Evolutionary conservation across 1,140 invertebrate genomes (phyloP).

Genomic region (Monochamus saltuarius): DNA sequence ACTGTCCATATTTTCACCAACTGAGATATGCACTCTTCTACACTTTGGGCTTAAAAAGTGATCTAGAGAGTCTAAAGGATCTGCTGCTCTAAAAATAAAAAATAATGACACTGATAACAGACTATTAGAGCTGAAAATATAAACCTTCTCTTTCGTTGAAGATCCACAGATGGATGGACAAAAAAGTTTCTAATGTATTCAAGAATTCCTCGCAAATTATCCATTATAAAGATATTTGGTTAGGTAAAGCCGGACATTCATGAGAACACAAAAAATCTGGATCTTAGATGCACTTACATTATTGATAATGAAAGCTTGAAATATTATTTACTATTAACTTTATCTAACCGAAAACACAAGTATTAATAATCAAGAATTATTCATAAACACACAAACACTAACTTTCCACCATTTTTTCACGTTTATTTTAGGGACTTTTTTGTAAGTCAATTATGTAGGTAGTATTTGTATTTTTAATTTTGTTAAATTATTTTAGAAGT

Average conservation of each 20-base stretch:
- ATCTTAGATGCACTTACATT: too few relatives aligned
- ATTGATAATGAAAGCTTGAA: too few relatives aligned
- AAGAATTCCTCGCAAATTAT: conserved; percentile 18
- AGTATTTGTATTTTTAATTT: too few relatives aligned
- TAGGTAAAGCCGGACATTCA: background rate
- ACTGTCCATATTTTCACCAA: conserved; percentile 7
- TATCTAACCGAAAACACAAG: too few relatives aligned
- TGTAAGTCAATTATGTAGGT: too few relatives aligned
- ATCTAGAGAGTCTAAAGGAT: conserved; percentile 9
- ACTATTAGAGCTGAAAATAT: background rate
- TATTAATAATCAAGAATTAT: too few relatives aligned
- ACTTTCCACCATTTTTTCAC: too few relatives aligned
- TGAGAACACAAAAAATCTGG: background rate
- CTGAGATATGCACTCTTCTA: conserved; percentile 5
- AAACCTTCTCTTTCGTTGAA: conserved; percentile 10
- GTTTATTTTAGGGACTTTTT: too few relatives aligned
- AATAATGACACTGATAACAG: background rate
- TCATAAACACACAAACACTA: too few relatives aligned
- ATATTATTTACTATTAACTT: too few relatives aligned
- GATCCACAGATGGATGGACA: background rate
- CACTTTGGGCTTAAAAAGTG: conserved; percentile 17
- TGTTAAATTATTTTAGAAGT: too few relatives aligned
- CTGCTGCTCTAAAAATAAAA: conserved; percentile 18
- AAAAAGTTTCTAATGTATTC: conserved; percentile 28
- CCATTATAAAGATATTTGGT: conserved; percentile 11